Conservation (phyloP, 2,113 vertebrate species). For the Ceratotherium simum region DNA sequence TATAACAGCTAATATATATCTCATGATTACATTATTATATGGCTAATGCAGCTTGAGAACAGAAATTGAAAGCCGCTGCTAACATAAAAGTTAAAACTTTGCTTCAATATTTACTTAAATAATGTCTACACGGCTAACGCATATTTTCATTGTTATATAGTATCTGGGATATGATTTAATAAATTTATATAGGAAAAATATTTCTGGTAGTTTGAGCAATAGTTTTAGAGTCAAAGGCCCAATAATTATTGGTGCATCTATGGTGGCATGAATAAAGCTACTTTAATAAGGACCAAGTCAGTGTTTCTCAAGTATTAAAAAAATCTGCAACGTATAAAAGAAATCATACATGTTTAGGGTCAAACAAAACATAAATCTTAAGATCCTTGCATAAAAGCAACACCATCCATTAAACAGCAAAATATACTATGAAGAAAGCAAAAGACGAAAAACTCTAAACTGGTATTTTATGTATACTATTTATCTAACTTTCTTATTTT, state of each 20-base stretch:
- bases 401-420: neutral
- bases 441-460: neutral
- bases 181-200: neutral
- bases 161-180: neutral
- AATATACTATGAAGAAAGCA: neutral
- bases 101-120: constrained; percentile 35
- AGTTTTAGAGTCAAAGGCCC: neutral
- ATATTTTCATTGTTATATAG: neutral
- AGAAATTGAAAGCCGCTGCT: neutral
- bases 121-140: neutral
- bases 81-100: constrained; percentile 19
- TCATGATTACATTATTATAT: neutral
- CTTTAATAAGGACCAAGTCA: neutral
- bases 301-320: neutral
- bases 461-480: neutral
- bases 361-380: neutral
- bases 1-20: neutral
- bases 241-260: neutral
- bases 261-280: neutral
- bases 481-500: neutral
- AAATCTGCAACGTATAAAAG: neutral
- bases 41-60: neutral
- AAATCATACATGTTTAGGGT: neutral
- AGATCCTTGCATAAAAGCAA: neutral
- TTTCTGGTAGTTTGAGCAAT: neutral